Percentiles rank a stretch among this genome's conserved stretches.
Evolutionary conservation across 2,113 vertebrate species (phyloP).

Genomic region (Oryzias javanicus): DNA sequence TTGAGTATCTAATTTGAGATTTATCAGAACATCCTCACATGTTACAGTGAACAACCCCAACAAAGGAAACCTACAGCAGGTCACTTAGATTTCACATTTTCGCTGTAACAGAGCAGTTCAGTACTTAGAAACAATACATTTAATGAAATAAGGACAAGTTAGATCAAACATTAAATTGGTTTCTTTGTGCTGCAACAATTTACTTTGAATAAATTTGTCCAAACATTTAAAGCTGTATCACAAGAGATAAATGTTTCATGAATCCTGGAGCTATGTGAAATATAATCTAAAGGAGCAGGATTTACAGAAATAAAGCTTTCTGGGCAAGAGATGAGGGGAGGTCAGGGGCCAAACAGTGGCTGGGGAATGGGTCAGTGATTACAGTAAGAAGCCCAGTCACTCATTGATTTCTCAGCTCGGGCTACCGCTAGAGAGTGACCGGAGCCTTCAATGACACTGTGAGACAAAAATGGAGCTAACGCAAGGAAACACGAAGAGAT

Average conservation of each 20-base stretch:
- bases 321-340: conserved; percentile 45
- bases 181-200: neutral
- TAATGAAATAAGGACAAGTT: neutral
- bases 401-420: conserved; percentile 71
- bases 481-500: conserved; percentile 53
- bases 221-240: conserved; percentile 19
- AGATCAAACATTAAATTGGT: too few species aligned
- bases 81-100: neutral
- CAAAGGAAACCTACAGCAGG: conserved; percentile 24
- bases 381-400: conserved; percentile 70
- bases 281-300: conserved; percentile 52
- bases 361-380: conserved; percentile 77
- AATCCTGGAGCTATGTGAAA: conserved; percentile 27
- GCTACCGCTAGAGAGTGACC: conserved; percentile 33
- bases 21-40: conserved; percentile 46
- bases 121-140: neutral
- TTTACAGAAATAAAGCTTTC: conserved; percentile 57
- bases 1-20: too few species aligned
- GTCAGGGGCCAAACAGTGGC: conserved; percentile 72
- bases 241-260: conserved; percentile 22
- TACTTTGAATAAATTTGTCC: conserved; percentile 5
- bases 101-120: conserved; percentile 2
- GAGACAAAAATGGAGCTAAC: conserved; percentile 70
- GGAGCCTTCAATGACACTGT: conserved; percentile 45
- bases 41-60: conserved; percentile 28